phyloP scores from a whole-genome alignment of 53 echinoderm and acorn worm genomes.

The Crossaster papposus region DNA sequence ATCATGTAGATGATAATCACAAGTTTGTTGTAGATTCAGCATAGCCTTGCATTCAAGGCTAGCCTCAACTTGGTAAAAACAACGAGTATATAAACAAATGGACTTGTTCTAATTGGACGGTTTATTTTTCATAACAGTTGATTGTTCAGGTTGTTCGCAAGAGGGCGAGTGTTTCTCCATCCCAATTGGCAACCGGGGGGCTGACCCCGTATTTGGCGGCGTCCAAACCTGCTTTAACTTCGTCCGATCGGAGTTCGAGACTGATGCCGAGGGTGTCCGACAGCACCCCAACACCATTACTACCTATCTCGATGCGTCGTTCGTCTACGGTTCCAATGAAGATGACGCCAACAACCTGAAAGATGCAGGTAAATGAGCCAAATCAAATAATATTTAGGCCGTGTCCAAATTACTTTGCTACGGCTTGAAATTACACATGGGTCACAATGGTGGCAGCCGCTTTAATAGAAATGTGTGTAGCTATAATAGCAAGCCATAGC shows the following conservation, averaged over 20 bases:
- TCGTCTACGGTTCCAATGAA: constrained; percentile 77
- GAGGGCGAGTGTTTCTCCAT: constrained; percentile 40
- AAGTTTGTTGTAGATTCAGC: too few relatives aligned
- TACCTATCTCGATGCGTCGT: constrained; percentile 72
- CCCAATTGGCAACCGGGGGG: not conserved
- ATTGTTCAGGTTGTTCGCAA: constrained; percentile 46
- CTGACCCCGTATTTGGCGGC: constrained; percentile 36
- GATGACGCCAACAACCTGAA: constrained; percentile 3
- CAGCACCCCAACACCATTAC: constrained; percentile 86
- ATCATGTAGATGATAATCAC: too few relatives aligned
- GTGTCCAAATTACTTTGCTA: too few relatives aligned
- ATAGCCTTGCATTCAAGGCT: too few relatives aligned
- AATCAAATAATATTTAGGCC: too few relatives aligned
- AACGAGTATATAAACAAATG: too few relatives aligned
- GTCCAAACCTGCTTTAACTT: constrained; percentile 14
- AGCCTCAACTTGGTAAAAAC: too few relatives aligned
- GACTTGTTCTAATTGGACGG: too few relatives aligned
- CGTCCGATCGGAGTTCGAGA: constrained; percentile 2
- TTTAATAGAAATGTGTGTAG: too few relatives aligned
- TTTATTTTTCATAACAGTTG: constrained; percentile 27
- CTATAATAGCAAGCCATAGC: too few relatives aligned
- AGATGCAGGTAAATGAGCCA: constrained; percentile 11
- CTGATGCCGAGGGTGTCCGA: constrained; percentile 20
- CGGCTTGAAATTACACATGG: too few relatives aligned
- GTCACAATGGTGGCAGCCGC: too few relatives aligned